Evolutionary conservation across 2,797 vertebrate genomes (phyloP).

Genomic region (Champsocephalus gunnari): DNA sequence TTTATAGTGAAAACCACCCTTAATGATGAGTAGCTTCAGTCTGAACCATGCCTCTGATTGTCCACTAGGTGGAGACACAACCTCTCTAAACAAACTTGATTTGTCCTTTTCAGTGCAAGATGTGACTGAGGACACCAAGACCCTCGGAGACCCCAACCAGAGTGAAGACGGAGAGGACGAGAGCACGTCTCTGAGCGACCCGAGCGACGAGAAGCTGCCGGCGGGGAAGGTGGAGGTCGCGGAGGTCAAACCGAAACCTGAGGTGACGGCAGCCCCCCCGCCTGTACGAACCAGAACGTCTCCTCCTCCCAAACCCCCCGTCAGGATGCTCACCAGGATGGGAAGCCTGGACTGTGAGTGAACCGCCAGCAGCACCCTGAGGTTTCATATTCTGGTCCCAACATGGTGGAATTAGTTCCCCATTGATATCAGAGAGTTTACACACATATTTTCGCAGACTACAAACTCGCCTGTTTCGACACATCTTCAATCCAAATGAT

Average conservation of each 20-base stretch:
- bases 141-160: conserved; percentile 62
- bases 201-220: conserved; percentile 40
- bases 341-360: conserved; percentile 85
- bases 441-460: too few species aligned
- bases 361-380: background rate
- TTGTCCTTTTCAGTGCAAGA: conserved; percentile 71
- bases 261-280: conserved; percentile 45
- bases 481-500: too few species aligned
- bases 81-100: conserved; percentile 22
- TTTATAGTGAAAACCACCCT: too few species aligned
- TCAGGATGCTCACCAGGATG: conserved; percentile 83
- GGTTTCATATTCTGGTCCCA: background rate
- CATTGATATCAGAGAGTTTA: too few species aligned
- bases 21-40: too few species aligned
- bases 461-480: too few species aligned
- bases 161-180: conserved; percentile 77
- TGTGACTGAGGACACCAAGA: conserved; percentile 74
- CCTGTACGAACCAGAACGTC: conserved; percentile 77
- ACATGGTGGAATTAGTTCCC: too few species aligned
- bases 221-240: conserved; percentile 58
- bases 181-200: conserved; percentile 50
- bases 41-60: background rate
- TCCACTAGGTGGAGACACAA: conserved; percentile 78
- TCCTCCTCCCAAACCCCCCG: conserved; percentile 72
- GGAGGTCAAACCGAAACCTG: conserved; percentile 64